Evolutionary conservation across 2,113 vertebrate species (phyloP).

Genomic region (Hylia prasina): DNA sequence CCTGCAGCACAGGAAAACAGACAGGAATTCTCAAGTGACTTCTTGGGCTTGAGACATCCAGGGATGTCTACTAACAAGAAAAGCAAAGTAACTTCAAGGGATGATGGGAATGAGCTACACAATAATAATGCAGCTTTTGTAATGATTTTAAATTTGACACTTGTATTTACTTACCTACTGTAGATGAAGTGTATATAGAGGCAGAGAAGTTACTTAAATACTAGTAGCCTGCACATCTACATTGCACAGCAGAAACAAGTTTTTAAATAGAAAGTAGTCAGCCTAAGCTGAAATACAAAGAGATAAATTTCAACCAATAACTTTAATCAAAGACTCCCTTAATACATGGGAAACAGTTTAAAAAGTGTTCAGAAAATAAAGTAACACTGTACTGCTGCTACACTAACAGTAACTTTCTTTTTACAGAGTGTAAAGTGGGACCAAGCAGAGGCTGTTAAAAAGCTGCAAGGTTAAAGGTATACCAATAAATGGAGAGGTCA

Average conservation of each 20-base stretch:
- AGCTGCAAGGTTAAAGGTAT: background rate
- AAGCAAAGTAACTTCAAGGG: background rate
- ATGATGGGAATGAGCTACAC: background rate
- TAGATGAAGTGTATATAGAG: background rate
- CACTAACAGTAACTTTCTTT: background rate
- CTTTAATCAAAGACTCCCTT: background rate
- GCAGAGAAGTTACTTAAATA: background rate
- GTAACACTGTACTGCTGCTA: background rate
- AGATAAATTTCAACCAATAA: background rate
- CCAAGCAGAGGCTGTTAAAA: background rate
- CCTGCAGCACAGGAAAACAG: slow-evolving; percentile 47
- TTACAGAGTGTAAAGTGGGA: background rate
- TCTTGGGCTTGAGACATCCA: background rate
- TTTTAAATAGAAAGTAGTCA: background rate
- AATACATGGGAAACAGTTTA: background rate
- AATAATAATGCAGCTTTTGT: background rate
- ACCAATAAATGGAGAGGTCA: background rate
- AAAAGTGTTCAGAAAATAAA: background rate
- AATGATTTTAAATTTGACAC: background rate
- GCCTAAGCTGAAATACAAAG: background rate
- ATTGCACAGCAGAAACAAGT: background rate
- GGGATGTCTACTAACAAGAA: background rate
- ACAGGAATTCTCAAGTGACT: slow-evolving; percentile 26
- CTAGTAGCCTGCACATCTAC: background rate
- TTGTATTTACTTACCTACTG: background rate